phyloP scores from a whole-genome alignment of 2,797 vertebrate species.

The Sus cebifrons region DNA sequence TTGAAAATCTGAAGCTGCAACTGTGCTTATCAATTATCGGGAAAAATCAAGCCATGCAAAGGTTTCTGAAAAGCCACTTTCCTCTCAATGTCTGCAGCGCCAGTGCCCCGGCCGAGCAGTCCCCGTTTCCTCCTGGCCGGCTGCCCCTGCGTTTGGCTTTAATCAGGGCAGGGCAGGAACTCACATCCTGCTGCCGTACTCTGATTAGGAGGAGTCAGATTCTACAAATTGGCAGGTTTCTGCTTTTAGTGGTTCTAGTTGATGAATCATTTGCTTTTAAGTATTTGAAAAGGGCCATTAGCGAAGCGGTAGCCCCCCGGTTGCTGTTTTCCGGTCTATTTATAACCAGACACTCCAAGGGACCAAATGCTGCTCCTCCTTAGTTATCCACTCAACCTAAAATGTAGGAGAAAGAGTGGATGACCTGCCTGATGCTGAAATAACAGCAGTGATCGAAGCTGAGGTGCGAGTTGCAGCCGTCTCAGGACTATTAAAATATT shows the following conservation, averaged over 20 bases:
- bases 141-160: conserved; percentile 94
- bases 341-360: conserved; percentile 85
- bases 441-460: conserved; percentile 28
- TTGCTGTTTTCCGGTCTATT: conserved; percentile 89
- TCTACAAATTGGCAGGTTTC: conserved; percentile 94
- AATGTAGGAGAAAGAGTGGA: conserved; percentile 68
- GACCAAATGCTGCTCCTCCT: conserved; percentile 85
- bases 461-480: neutral
- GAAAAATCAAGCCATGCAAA: conserved; percentile 90
- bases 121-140: conserved; percentile 90
- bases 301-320: conserved; percentile 84
- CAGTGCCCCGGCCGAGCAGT: conserved; percentile 88
- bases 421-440: conserved; percentile 56
- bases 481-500: conserved; percentile 46
- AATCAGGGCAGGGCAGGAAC: conserved; percentile 97
- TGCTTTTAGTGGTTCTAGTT: conserved; percentile 91
- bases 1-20: conserved; percentile 83
- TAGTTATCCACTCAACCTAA: conserved; percentile 62
- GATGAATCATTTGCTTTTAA: conserved; percentile 95
- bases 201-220: conserved; percentile 96
- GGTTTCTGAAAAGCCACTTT: conserved; percentile 79
- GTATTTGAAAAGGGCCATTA: conserved; percentile 90
- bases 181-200: conserved; percentile 95
- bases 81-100: conserved; percentile 87
- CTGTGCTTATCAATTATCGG: conserved; percentile 90